Conservation (phyloP, 1,140 invertebrate genomes). For the Dreissena polymorpha region DNA sequence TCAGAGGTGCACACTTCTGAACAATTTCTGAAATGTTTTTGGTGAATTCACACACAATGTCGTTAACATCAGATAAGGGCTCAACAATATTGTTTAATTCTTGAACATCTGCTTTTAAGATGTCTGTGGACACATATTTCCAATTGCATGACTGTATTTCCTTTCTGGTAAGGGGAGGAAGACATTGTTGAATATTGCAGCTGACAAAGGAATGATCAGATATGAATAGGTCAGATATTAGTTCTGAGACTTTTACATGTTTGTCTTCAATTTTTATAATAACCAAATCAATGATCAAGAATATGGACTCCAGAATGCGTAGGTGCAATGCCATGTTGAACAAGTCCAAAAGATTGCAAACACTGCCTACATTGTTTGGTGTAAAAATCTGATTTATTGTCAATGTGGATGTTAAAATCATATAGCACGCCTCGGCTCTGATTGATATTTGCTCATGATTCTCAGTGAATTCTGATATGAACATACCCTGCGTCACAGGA, state of each 20-base stretch:
- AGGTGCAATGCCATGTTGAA: neutral
- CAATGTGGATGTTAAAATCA: too few species aligned
- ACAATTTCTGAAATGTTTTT: neutral
- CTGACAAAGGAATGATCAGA: constrained; percentile 8
- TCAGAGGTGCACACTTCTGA: neutral
- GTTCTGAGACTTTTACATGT: neutral
- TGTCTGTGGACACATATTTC: constrained; percentile 19
- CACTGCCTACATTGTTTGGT: neutral
- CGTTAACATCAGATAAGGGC: neutral
- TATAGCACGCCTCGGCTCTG: neutral
- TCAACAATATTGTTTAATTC: constrained; percentile 4
- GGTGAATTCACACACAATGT: neutral
- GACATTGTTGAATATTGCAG: constrained; percentile 13
- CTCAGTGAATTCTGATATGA: too few species aligned
- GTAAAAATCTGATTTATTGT: neutral
- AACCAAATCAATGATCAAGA: neutral
- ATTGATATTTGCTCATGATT: too few species aligned
- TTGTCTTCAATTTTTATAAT: constrained; percentile 13
- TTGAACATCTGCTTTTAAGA: neutral
- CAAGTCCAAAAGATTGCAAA: neutral
- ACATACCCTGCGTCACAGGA: too few species aligned
- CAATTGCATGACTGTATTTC: constrained; percentile 9
- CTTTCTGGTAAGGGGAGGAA: neutral
- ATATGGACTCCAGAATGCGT: neutral
- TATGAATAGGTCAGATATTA: neutral